These are phyloP conservation scores for Pterostichus niger DNA, from an alignment of 2,888 invertebrate genomes.

Conservation along the genomic window DNA sequence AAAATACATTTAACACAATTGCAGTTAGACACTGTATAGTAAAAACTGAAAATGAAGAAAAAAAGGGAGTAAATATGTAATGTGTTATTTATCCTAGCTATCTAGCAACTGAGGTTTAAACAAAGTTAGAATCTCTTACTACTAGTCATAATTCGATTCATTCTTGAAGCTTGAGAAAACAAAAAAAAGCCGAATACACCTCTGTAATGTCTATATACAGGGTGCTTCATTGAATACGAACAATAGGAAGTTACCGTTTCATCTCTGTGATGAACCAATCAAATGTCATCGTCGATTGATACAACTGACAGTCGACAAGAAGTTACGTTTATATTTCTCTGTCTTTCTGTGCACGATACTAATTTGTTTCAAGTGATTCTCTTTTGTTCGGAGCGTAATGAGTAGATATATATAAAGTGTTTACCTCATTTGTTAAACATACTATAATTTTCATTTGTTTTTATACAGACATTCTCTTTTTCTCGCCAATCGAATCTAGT, in stretches of 20 bases:
- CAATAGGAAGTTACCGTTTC: constrained; percentile 49
- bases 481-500: too few species aligned
- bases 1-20: too few species aligned
- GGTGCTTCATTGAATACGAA: constrained; percentile 48
- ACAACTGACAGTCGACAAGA: constrained; percentile 50
- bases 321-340: constrained; percentile 29
- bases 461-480: too few species aligned
- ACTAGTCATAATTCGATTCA: neutral
- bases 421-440: too few species aligned
- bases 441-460: too few species aligned
- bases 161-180: neutral
- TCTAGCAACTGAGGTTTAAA: too few species aligned
- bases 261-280: constrained; percentile 60
- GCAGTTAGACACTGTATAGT: too few species aligned
- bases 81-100: too few species aligned
- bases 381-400: neutral
- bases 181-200: neutral
- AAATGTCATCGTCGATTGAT: constrained; percentile 45
- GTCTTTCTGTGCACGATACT: neutral
- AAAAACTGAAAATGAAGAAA: too few species aligned
- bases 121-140: too few species aligned
- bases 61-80: too few species aligned
- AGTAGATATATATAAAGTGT: too few species aligned
- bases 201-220: constrained; percentile 30
- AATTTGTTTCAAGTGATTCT: constrained; percentile 4